These are phyloP conservation scores for Heliopora coerulea DNA, from an alignment of 92 coral and sea anemone genomes.

Conservation along the genomic window DNA sequence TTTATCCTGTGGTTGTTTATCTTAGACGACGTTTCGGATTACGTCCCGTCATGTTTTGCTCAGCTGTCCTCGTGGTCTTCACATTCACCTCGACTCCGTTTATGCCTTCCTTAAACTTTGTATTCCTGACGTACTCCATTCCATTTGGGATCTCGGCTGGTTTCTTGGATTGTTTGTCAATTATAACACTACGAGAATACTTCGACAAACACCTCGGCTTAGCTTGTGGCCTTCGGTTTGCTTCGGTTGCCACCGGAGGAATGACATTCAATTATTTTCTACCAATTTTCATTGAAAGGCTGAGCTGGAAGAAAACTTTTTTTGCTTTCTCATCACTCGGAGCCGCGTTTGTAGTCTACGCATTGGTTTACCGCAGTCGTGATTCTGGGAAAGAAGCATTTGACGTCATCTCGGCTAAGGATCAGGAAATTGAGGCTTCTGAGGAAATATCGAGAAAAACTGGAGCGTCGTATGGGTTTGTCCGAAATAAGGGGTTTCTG, in stretches of 20 bases:
- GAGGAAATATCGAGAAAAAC: neutral
- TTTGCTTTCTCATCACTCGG: slow-evolving; percentile 2
- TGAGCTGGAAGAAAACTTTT: slow-evolving; percentile 3
- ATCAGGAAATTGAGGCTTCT: neutral
- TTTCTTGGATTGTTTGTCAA: neutral
- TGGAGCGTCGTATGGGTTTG: neutral
- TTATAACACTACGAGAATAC: slow-evolving; percentile 23
- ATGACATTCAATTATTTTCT: slow-evolving; percentile 1
- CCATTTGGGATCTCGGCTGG: slow-evolving; percentile 7
- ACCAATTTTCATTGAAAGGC: neutral
- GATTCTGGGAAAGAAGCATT: neutral
- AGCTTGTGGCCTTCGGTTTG: slow-evolving; percentile 18
- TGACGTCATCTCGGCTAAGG: neutral
- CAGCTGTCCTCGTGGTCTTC: neutral
- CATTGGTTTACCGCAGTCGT: neutral
- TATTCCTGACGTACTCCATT: slow-evolving; percentile 2
- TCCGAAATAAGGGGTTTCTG: neutral
- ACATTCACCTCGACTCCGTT: neutral
- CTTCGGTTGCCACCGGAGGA: neutral
- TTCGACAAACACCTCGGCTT: neutral
- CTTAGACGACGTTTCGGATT: slow-evolving; percentile 1
- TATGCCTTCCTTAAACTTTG: neutral
- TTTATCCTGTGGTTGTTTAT: neutral
- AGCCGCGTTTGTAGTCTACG: neutral
- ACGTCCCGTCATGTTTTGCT: neutral